These are phyloP conservation scores for Mactra quadrangularis DNA, from an alignment of 1,140 invertebrate genomes.

Conservation along the genomic window DNA sequence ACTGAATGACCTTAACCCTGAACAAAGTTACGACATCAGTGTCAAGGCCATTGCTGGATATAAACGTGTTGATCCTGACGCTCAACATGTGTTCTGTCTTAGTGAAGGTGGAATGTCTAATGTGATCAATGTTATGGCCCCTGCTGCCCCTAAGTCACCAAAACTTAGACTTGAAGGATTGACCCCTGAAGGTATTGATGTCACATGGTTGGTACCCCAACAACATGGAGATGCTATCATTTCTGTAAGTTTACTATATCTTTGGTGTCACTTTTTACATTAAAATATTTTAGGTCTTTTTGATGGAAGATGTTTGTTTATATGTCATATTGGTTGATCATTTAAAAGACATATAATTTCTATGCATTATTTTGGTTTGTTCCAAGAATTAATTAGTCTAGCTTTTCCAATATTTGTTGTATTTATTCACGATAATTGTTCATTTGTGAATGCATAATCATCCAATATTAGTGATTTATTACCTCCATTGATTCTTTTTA, in stretches of 20 bases:
- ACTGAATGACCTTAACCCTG: conserved; percentile 80
- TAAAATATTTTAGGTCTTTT: too few relatives aligned
- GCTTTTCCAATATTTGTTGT: too few relatives aligned
- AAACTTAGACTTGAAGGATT: conserved; percentile 81
- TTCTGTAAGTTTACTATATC: conserved; percentile 75
- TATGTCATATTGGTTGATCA: too few relatives aligned
- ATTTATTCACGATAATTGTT: too few relatives aligned
- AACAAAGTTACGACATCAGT: conserved; percentile 81
- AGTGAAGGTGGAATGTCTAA: conserved; percentile 81
- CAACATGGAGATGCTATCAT: conserved; percentile 82
- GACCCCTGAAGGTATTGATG: conserved; percentile 80
- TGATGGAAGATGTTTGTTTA: too few relatives aligned
- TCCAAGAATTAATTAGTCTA: too few relatives aligned
- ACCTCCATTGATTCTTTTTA: too few relatives aligned
- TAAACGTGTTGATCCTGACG: conserved; percentile 71
- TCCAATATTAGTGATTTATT: too few relatives aligned
- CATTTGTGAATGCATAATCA: too few relatives aligned
- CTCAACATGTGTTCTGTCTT: conserved; percentile 79
- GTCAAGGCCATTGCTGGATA: conserved; percentile 81
- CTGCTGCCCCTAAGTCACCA: conserved; percentile 81
- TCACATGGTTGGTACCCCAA: conserved; percentile 82
- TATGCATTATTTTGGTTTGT: too few relatives aligned
- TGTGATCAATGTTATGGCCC: conserved; percentile 78
- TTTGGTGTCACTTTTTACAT: too few relatives aligned
- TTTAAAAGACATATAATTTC: too few relatives aligned